A percentile compares a stretch with the other conserved stretches of the same genome.
These are phyloP conservation scores for Trachymyrmex cornetzi DNA, from an alignment of 1,140 invertebrate genomes.

Conservation along the genomic window DNA sequence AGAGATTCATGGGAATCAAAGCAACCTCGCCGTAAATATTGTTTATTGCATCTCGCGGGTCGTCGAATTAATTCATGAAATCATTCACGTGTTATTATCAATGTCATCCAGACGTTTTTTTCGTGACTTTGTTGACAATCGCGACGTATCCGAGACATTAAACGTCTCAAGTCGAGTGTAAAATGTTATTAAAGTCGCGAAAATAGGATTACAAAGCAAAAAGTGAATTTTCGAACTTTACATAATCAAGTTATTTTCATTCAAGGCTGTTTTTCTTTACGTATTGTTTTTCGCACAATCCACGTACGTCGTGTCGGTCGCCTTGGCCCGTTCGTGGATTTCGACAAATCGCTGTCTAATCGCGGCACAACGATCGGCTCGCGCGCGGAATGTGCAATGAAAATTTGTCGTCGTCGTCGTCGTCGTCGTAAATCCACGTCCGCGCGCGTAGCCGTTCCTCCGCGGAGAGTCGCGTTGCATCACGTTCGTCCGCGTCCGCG, in stretches of 20 bases:
- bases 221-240: background rate
- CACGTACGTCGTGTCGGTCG: background rate
- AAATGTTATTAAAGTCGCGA: conserved; percentile 17
- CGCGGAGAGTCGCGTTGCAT: conserved; percentile 49
- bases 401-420: conserved; percentile 59
- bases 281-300: background rate
- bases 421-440: conserved; percentile 60
- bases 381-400: conserved; percentile 42
- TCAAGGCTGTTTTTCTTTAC: background rate
- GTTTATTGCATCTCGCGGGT: conserved; percentile 33
- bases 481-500: conserved; percentile 58
- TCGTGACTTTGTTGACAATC: conserved; percentile 39
- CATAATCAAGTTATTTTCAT: background rate
- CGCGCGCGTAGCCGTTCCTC: conserved; percentile 31
- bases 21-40: conserved; percentile 8
- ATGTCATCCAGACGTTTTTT: background rate
- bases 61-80: conserved; percentile 26
- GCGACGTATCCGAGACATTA: background rate
- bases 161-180: background rate
- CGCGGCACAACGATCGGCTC: conserved; percentile 25
- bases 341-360: conserved; percentile 58
- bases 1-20: conserved; percentile 29
- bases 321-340: conserved; percentile 21
- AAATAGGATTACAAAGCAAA: background rate
- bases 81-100: conserved; percentile 6